Conservation (phyloP, 2,888 invertebrate genomes). For the Melieria omissa region DNA sequence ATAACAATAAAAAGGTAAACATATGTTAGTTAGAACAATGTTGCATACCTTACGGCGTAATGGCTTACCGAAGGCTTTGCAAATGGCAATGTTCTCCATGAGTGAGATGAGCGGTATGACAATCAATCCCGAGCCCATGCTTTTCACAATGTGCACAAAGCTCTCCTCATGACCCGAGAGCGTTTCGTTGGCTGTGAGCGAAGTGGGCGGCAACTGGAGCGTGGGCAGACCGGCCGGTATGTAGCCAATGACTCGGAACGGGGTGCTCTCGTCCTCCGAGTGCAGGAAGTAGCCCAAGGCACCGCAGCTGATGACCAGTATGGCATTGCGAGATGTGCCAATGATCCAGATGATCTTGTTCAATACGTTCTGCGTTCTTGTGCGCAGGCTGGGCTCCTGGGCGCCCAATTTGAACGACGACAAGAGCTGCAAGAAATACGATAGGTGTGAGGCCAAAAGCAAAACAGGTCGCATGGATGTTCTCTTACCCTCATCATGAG, state of each 20-base stretch:
- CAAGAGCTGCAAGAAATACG: constrained; percentile 69
- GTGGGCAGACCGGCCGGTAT: constrained; percentile 82
- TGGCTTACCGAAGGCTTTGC: constrained; percentile 87
- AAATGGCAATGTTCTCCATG: constrained; percentile 92
- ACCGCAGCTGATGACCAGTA: constrained; percentile 82
- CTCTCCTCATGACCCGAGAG: constrained; percentile 64
- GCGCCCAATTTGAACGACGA: constrained; percentile 75
- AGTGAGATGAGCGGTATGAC: constrained; percentile 89
- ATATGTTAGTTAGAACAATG: too few species aligned
- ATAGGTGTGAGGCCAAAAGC: not conserved
- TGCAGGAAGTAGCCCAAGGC: constrained; percentile 75
- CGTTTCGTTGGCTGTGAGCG: constrained; percentile 71
- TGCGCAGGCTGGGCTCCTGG: constrained; percentile 68
- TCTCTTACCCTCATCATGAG: constrained; percentile 77
- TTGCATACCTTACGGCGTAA: not conserved
- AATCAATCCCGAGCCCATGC: constrained; percentile 85
- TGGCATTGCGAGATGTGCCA: constrained; percentile 85
- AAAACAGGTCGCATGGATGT: not conserved
- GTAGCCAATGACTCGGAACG: constrained; percentile 78
- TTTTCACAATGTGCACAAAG: constrained; percentile 79
- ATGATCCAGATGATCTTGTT: constrained; percentile 80
- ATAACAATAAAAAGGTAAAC: constrained; percentile 16
- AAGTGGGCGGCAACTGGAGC: constrained; percentile 75
- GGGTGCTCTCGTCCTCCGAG: constrained; percentile 64
- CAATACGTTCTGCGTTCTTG: constrained; percentile 70